phyloP scores from a whole-genome alignment of 2,113 vertebrate species.

The Oophaga pumilio region DNA sequence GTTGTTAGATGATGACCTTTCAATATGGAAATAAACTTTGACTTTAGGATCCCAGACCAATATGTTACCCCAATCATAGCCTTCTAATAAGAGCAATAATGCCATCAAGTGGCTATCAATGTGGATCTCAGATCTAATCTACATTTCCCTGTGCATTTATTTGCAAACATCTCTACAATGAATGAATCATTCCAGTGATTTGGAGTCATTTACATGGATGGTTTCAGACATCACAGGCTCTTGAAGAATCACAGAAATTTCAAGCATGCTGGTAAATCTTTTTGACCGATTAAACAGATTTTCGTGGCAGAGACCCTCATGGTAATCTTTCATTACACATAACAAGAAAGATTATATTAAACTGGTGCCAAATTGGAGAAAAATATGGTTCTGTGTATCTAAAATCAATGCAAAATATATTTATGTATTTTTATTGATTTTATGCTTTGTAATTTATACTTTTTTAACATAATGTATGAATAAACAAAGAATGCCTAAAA shows the following conservation, averaged over 20 bases:
- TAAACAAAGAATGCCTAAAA: too few relatives aligned
- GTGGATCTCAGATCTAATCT: background rate
- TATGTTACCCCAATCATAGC: background rate
- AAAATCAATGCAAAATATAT: background rate
- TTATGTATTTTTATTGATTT: background rate
- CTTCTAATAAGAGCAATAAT: background rate
- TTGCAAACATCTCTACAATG: conserved; percentile 3
- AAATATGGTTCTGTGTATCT: background rate
- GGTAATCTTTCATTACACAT: background rate
- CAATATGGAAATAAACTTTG: too few relatives aligned
- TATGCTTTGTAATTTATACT: background rate
- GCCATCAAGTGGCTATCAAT: background rate
- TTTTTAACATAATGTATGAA: background rate
- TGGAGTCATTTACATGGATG: background rate
- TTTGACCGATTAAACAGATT: conserved; percentile 4
- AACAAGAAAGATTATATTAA: background rate
- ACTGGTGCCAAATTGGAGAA: background rate
- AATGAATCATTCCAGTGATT: background rate
- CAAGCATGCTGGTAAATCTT: conserved; percentile 7
- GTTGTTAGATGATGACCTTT: too few relatives aligned
- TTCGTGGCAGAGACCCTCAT: background rate
- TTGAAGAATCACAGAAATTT: background rate
- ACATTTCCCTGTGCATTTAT: background rate
- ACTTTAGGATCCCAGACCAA: background rate
- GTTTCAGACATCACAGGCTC: background rate